A percentile compares a stretch with the other conserved stretches of the same genome.
phyloP scores from a whole-genome alignment of 2,113 vertebrate genomes.

The Eretmodus cyanostictus region DNA sequence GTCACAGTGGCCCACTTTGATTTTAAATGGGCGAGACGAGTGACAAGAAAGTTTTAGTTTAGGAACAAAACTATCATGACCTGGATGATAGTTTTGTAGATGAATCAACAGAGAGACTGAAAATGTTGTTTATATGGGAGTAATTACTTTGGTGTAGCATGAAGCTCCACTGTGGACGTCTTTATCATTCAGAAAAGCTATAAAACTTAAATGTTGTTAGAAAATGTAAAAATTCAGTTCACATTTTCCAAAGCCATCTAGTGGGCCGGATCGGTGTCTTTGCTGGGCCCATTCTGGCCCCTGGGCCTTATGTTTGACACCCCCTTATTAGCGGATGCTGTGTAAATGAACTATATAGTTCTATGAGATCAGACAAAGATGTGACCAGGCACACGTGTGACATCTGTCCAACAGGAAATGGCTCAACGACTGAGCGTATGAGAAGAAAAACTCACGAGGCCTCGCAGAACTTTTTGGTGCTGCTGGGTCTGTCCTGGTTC shows the following conservation, averaged over 20 bases:
- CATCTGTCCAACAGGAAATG: not conserved
- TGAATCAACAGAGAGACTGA: not conserved
- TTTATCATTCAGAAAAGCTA: not conserved
- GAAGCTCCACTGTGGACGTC: not conserved
- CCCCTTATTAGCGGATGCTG: not conserved
- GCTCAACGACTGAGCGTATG: not conserved
- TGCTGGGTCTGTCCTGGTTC: slow-evolving; percentile 77
- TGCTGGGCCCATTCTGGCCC: not conserved
- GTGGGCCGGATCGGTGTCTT: not conserved
- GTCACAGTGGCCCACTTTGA: not conserved
- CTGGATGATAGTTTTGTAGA: not conserved
- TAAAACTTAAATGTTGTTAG: not conserved
- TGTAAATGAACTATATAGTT: not conserved
- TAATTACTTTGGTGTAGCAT: not conserved
- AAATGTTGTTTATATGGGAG: fast-evolving
- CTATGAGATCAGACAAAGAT: not conserved
- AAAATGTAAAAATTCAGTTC: not conserved
- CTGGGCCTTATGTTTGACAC: not conserved
- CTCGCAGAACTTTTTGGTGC: slow-evolving; percentile 88
- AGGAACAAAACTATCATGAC: not conserved
- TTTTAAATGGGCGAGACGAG: not conserved
- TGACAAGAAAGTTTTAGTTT: not conserved
- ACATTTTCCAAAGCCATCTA: not conserved
- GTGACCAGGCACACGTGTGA: not conserved
- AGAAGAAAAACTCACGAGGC: slow-evolving; percentile 75